Conservation (phyloP, 2,888 invertebrate genomes). For the Lumbricus terrestris region DNA sequence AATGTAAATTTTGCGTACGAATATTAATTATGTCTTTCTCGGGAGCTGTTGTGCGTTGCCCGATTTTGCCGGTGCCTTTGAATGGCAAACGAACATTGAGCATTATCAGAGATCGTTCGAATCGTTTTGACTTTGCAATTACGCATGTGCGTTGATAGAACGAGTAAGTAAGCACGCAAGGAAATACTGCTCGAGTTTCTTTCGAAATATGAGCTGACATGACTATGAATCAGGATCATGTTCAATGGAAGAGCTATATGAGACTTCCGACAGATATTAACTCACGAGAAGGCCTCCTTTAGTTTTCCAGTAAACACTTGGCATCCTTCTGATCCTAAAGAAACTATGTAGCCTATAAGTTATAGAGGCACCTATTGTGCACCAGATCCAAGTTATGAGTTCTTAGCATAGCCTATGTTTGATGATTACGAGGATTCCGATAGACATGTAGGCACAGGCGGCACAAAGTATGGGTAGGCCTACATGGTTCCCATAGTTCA, state of each 20-base stretch:
- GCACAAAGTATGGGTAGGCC: no score
- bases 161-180: not conserved
- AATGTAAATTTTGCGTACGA: not conserved
- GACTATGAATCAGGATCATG: no score
- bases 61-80: not conserved
- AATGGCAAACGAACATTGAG: not conserved
- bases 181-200: not conserved
- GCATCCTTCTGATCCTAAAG: not conserved
- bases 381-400: no score
- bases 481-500: no score
- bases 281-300: not conserved
- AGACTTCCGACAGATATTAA: not conserved
- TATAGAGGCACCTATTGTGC: not conserved
- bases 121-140: not conserved
- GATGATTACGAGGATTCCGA: no score
- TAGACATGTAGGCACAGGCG: no score
- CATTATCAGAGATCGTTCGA: not conserved
- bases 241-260: no score
- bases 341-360: not conserved
- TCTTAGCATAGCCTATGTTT: no score
- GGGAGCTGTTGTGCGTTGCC: no score
- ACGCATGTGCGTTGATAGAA: not conserved
- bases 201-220: not conserved
- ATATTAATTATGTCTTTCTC: not conserved
- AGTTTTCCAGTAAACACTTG: not conserved